Evolutionary conservation across 1,140 invertebrate species (phyloP), one percentile per base, ranked within the genome.

Genomic region (Mesaphorura yosii): DNA sequence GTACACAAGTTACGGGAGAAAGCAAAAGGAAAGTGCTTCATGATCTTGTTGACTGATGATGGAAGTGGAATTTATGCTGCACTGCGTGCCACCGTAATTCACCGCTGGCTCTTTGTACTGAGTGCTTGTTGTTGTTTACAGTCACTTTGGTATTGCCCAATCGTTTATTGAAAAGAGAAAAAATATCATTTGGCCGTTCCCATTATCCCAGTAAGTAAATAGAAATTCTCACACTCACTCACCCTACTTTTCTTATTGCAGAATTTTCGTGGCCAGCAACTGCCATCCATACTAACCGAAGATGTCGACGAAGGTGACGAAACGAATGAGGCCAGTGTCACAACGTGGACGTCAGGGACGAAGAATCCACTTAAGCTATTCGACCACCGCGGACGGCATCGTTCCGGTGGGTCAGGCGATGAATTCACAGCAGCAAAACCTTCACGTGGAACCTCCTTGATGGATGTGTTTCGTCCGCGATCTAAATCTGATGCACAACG

Each of bases 381-480:
- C 51, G 64, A 59, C 60, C 57, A 60, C 4, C 58, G 67, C 23
- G 67, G 57, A 78, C 76, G 51, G 74, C 78, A 59, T 79, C 78
- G 59, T 23, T 74, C 61, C 64, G 72, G 67, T 59, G 68, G 66
- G 17, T 10, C 31, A 10, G 66, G 65, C 34, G 63, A 64, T 4
- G 58, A 66, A 7, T 59, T 60, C 28, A 25, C 23, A 23, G 23
- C 15, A 17, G 27, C 14, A 31, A 34, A 31, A 19, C 49, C 49
- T 12, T 81, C 80, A 25, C 73, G 79, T n/a, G 76, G 63, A 44
- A 78, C 78, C 6, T 78, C 78, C 5, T 74, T 92, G 50, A 83
- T 92, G 63, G 88, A 92, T 66, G 83, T 84, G 17, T 90, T 92
- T 66, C 77, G 85, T 64, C 60, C 60, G 86, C 77, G 80, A 55